phyloP scores from a whole-genome alignment of 2,888 invertebrate species.

The Drosophila rubida region DNA sequence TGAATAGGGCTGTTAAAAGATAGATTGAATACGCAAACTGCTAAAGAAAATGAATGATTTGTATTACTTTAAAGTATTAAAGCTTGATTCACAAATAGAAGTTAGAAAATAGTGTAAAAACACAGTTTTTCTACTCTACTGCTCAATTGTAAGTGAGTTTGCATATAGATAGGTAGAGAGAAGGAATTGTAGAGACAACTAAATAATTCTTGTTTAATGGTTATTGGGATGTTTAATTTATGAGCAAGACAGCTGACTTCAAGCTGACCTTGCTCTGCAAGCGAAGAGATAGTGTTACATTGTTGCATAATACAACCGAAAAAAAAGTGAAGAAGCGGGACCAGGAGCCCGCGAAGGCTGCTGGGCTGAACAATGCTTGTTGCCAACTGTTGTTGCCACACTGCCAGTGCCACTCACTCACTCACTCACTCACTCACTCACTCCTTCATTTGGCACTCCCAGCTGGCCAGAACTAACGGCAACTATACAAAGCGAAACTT shows the following conservation, averaged over 20 bases:
- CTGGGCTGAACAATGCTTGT: conserved; percentile 10
- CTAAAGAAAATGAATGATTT: no score
- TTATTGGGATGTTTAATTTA: neutral
- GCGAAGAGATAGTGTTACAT: neutral
- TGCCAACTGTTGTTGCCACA: conserved; percentile 11
- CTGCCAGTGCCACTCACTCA: neutral
- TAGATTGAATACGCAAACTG: no score
- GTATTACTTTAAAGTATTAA: no score
- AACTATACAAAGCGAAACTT: conserved; percentile 77
- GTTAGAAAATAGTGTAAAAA: no score
- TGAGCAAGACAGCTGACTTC: neutral
- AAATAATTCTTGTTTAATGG: no score
- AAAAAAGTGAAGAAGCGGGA: neutral
- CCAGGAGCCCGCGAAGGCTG: neutral
- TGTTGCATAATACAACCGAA: neutral
- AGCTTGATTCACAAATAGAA: no score
- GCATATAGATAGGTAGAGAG: no score
- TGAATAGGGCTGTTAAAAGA: no score
- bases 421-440: conserved; percentile 4
- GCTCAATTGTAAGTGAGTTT: no score
- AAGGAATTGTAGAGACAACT: no score
- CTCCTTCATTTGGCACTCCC: conserved; percentile 20
- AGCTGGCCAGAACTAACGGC: conserved; percentile 46
- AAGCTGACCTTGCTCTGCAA: neutral
- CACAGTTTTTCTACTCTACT: no score